Conservation (phyloP, 2,113 vertebrate species). For the Hypomesus transpacificus region DNA sequence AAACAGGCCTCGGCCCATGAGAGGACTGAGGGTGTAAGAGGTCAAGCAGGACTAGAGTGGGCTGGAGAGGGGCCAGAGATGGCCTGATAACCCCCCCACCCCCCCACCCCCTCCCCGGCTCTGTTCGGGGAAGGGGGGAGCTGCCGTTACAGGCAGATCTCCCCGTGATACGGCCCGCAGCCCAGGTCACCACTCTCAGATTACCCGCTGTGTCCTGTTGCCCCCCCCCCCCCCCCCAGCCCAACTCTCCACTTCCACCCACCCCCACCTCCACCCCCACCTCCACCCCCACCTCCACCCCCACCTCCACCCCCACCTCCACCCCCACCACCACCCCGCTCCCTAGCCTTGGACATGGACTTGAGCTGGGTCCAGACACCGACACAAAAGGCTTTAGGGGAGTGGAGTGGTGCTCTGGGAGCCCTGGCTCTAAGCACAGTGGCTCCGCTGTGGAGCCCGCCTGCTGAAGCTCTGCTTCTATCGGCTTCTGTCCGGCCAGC, state of each 20-base stretch:
- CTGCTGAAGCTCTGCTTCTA: neutral
- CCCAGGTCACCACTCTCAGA: constrained; percentile 53
- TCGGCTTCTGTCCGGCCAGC: neutral
- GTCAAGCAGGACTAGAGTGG: constrained; percentile 44
- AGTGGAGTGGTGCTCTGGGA: neutral
- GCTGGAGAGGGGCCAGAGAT: constrained; percentile 55
- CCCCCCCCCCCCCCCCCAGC: constrained; percentile 6
- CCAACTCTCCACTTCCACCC: no score
- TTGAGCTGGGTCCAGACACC: constrained; percentile 32
- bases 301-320: neutral
- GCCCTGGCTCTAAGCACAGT: neutral
- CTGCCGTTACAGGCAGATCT: constrained; percentile 3
- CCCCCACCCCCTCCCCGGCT: neutral
- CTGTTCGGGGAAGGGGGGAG: neutral
- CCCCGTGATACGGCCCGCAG: constrained; percentile 12
- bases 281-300: neutral
- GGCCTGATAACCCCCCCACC: constrained; percentile 32
- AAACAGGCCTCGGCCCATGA: constrained; percentile 25
- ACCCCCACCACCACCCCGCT: neutral
- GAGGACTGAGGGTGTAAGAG: constrained; percentile 24
- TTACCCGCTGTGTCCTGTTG: constrained; percentile 33
- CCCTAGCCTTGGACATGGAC: constrained; percentile 59
- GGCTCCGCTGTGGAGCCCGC: neutral
- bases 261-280: neutral
- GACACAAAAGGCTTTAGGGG: neutral